Conservation (phyloP, 1,140 invertebrate genomes). For the Leguminivora glycinivorella region DNA sequence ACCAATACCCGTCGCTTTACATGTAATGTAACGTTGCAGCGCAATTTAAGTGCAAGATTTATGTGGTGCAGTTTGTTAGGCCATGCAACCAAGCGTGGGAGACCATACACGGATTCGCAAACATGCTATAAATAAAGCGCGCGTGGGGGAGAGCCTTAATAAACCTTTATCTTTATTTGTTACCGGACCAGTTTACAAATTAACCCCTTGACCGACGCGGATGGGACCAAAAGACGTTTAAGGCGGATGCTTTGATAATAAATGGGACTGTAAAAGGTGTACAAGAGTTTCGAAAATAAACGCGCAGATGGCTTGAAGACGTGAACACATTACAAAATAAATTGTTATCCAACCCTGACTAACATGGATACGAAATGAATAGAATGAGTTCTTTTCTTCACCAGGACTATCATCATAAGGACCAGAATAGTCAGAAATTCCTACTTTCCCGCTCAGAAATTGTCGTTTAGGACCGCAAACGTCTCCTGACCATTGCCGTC, state of each 20-base stretch:
- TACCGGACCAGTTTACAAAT: slow-evolving; percentile 8
- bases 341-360: background rate
- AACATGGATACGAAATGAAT: no score
- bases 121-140: slow-evolving; percentile 27
- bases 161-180: slow-evolving; percentile 22
- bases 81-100: slow-evolving; percentile 18
- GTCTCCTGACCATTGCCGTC: no score
- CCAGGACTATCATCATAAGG: no score
- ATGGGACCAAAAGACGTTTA: background rate
- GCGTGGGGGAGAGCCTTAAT: slow-evolving; percentile 22
- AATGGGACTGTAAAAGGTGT: background rate
- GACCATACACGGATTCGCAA: slow-evolving; percentile 18
- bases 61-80: slow-evolving; percentile 23
- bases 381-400: no score
- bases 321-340: background rate
- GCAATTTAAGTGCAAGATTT: slow-evolving; percentile 20
- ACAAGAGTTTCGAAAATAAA: background rate
- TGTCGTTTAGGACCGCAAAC: no score
- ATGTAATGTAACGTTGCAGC: slow-evolving; percentile 13
- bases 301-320: no score
- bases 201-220: background rate
- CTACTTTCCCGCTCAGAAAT: no score
- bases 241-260: background rate
- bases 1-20: slow-evolving; percentile 8
- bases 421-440: no score